These are phyloP conservation scores for Epinephelus coioides DNA, from an alignment of 2,797 vertebrate species.

Conservation along the genomic window DNA sequence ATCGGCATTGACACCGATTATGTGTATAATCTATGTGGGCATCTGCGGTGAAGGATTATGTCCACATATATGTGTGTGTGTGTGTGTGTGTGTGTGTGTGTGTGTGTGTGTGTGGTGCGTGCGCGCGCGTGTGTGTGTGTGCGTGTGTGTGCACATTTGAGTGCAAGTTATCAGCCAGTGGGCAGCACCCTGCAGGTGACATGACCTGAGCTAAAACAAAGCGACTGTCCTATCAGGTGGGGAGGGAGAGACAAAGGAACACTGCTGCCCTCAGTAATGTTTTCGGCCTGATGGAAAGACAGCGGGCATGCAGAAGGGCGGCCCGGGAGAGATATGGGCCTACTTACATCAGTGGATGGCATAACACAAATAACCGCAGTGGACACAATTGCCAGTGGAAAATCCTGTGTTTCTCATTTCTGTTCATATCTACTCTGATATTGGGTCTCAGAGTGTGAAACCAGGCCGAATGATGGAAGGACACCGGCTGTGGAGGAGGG, in stretches of 20 bases:
- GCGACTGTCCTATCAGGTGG: slow-evolving; percentile 54
- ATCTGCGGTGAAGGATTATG: slow-evolving; percentile 15
- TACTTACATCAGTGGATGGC: slow-evolving; percentile 46
- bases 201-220: slow-evolving; percentile 67
- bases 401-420: slow-evolving; percentile 71
- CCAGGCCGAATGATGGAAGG: slow-evolving; percentile 72
- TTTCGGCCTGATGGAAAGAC: slow-evolving; percentile 50
- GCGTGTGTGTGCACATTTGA: slow-evolving; percentile 24
- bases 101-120: background rate
- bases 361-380: slow-evolving; percentile 64
- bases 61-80: too few species aligned
- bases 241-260: slow-evolving; percentile 17
- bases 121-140: too few species aligned
- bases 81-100: slow-evolving; percentile 5
- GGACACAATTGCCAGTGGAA: slow-evolving; percentile 69
- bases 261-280: slow-evolving; percentile 23
- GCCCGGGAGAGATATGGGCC: slow-evolving; percentile 33
- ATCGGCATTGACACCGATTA: background rate
- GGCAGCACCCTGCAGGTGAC: slow-evolving; percentile 62
- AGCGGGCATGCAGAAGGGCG: slow-evolving; percentile 31
- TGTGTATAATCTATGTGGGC: background rate
- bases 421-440: slow-evolving; percentile 74
- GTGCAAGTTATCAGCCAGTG: slow-evolving; percentile 48
- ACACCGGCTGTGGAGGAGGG: slow-evolving; percentile 44
- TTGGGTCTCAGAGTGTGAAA: slow-evolving; percentile 71